A percentile compares a stretch with the other conserved stretches of the same genome.
These are phyloP conservation scores for Alca torda DNA, from an alignment of 2,797 vertebrate genomes.

Conservation along the genomic window DNA sequence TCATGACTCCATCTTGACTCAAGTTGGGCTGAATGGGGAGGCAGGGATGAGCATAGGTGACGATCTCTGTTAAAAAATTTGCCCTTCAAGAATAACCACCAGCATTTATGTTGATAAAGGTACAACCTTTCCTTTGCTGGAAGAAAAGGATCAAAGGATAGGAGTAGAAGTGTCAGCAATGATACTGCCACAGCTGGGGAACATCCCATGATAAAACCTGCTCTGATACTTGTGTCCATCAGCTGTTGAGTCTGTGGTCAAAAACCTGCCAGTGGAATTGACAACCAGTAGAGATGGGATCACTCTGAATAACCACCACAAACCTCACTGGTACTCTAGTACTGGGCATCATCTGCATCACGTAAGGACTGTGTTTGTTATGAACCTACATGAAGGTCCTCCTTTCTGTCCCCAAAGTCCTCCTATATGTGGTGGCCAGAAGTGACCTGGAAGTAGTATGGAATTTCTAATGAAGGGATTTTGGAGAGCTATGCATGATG, in stretches of 20 bases:
- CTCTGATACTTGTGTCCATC: background rate
- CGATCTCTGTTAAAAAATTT: background rate
- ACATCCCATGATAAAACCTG: background rate
- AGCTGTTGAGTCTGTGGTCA: background rate
- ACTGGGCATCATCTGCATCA: background rate
- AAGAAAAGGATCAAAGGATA: background rate
- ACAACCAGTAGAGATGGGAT: background rate
- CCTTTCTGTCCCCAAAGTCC: background rate
- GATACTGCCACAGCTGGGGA: background rate
- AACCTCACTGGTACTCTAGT: background rate
- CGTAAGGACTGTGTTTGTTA: background rate
- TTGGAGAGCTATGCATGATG: background rate
- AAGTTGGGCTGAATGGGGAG: background rate
- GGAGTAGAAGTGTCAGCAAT: background rate
- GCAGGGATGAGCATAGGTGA: background rate
- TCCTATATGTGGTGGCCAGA: background rate
- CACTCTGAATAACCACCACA: background rate
- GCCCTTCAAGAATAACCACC: background rate
- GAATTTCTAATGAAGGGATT: background rate
- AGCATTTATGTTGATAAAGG: background rate
- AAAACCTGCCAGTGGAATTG: background rate
- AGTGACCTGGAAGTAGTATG: background rate
- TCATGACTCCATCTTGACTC: background rate
- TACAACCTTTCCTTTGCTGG: background rate
- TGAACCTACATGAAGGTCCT: background rate